phyloP scores from a whole-genome alignment of 2,888 invertebrate genomes.

The Parnassius orleans region DNA sequence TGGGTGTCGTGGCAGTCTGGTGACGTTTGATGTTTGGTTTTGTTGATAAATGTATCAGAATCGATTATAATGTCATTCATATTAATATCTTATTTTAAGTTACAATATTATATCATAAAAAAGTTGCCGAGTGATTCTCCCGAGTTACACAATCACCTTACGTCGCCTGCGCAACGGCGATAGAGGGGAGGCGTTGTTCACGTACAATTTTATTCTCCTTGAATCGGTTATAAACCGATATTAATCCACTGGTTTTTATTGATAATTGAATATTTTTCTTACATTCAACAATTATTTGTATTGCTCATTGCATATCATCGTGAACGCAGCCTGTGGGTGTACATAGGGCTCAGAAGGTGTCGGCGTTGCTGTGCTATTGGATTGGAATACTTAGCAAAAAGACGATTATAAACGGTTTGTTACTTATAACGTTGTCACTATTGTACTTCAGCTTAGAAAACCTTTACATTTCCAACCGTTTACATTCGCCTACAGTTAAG shows the following conservation, averaged over 20 bases:
- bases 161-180: neutral
- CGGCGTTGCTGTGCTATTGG: constrained; percentile 1
- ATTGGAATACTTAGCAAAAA: neutral
- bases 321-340: neutral
- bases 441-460: too few species aligned
- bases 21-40: too few species aligned
- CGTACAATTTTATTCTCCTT: constrained; percentile 2
- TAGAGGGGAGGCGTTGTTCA: neutral
- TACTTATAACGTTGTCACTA: too few species aligned
- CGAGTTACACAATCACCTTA: too few species aligned
- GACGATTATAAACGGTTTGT: neutral
- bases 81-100: too few species aligned
- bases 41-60: too few species aligned
- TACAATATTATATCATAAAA: too few species aligned
- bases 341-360: constrained; percentile 1
- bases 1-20: too few species aligned
- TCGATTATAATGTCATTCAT: too few species aligned
- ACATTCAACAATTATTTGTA: neutral
- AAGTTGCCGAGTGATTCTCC: too few species aligned
- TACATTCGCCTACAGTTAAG: neutral
- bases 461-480: neutral
- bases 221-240: neutral
- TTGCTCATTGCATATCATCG: neutral
- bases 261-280: neutral
- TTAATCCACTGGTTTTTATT: too few species aligned